Evolutionary conservation across 2,888 invertebrate species (phyloP).

Genomic region (Drosophila anceps): DNA sequence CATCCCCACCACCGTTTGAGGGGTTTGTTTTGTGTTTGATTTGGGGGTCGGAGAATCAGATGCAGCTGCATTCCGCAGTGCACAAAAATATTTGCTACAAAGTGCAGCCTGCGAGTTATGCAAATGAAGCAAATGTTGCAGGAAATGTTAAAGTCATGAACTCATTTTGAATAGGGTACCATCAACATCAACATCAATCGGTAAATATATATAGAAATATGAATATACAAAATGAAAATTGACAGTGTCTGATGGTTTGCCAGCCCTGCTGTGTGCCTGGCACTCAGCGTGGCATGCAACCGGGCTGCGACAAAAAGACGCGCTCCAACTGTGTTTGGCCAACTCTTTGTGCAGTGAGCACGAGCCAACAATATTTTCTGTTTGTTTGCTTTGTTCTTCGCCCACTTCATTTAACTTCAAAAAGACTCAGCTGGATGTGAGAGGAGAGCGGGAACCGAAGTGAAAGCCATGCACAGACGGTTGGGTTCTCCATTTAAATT

Average conservation of each 20-base stretch:
- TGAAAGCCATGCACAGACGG: slow-evolving; percentile 37
- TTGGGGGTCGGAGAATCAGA: slow-evolving; percentile 25
- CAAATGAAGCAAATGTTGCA: slow-evolving; percentile 35
- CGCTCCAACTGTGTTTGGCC: slow-evolving; percentile 13
- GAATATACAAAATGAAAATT: slow-evolving; percentile 49
- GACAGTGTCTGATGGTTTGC: slow-evolving; percentile 27
- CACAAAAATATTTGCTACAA: slow-evolving; percentile 18
- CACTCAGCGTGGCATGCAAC: slow-evolving; percentile 39
- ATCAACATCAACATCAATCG: neutral
- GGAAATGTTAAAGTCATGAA: slow-evolving; percentile 38
- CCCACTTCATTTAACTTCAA: slow-evolving; percentile 64
- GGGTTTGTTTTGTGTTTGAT: slow-evolving; percentile 57
- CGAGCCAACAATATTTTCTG: slow-evolving; percentile 36
- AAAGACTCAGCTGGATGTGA: slow-evolving; percentile 16
- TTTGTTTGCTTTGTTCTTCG: slow-evolving; percentile 59
- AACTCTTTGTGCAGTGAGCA: slow-evolving; percentile 22
- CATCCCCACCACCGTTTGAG: slow-evolving; percentile 1
- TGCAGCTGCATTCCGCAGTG: slow-evolving; percentile 42
- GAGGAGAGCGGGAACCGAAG: slow-evolving; percentile 18
- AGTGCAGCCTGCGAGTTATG: slow-evolving; percentile 41
- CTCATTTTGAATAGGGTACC: slow-evolving; percentile 16
- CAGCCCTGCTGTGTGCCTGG: slow-evolving; percentile 2
- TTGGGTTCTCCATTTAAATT: slow-evolving; percentile 58
- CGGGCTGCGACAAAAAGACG: slow-evolving; percentile 33
- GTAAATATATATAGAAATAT: slow-evolving; percentile 47